These are phyloP conservation scores for Cyprinus carpio DNA, from an alignment of 2,113 vertebrate species.

Conservation along the genomic window DNA sequence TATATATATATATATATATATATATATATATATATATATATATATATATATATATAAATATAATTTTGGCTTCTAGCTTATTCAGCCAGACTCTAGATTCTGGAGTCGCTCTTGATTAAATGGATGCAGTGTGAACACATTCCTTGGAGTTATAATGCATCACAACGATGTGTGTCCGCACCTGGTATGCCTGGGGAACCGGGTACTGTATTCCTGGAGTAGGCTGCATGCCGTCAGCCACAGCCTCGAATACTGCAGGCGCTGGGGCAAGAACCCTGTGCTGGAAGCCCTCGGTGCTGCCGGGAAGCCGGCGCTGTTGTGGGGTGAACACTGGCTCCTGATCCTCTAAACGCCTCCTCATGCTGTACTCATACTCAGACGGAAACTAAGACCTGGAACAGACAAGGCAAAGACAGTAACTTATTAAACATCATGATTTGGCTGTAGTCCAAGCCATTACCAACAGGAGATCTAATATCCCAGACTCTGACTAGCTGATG, in stretches of 20 bases:
- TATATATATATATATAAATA: no score
- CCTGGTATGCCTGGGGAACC: slow-evolving; percentile 94
- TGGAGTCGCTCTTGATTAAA: background rate
- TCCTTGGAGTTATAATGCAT: background rate
- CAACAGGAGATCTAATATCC: background rate
- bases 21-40: no score
- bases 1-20: no score
- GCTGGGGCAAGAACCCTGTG: slow-evolving; percentile 91
- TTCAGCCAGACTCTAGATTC: background rate
- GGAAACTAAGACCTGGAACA: slow-evolving; percentile 35
- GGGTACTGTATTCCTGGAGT: slow-evolving; percentile 95
- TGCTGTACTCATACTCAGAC: slow-evolving; percentile 90
- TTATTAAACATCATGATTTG: background rate
- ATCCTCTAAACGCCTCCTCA: slow-evolving; percentile 97
- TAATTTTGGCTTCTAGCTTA: background rate
- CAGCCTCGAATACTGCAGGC: slow-evolving; percentile 85
- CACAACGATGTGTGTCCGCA: slow-evolving; percentile 57
- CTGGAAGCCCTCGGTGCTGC: slow-evolving; percentile 84
- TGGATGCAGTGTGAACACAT: background rate
- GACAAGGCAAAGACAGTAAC: background rate
- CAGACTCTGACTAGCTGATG: background rate
- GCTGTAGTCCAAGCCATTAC: background rate
- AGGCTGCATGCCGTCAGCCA: slow-evolving; percentile 92
- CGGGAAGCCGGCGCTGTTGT: slow-evolving; percentile 89
- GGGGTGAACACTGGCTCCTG: slow-evolving; percentile 89